Evolutionary conservation across 2,113 vertebrate species (phyloP).

Genomic region (Scalopus aquaticus): DNA sequence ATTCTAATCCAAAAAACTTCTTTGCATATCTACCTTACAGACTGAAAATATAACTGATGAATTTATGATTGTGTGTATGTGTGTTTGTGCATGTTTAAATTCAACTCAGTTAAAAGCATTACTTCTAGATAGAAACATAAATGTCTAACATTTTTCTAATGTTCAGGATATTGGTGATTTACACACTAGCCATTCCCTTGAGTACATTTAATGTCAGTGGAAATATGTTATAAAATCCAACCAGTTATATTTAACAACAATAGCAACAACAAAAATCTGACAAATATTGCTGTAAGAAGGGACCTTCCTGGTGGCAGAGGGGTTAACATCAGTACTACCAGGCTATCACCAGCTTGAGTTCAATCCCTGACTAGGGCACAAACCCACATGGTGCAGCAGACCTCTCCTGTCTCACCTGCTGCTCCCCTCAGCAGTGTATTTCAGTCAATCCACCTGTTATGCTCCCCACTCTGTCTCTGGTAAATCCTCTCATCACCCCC

Average conservation of each 20-base stretch:
- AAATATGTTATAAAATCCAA: neutral
- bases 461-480: too few species aligned
- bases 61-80: neutral
- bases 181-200: neutral
- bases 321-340: too few species aligned
- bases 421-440: too few species aligned
- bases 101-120: neutral
- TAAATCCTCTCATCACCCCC: too few species aligned
- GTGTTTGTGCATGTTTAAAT: neutral
- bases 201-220: constrained; percentile 56
- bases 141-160: neutral
- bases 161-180: constrained; percentile 13
- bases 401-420: too few species aligned
- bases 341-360: too few species aligned
- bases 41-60: constrained; percentile 67
- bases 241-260: constrained; percentile 48
- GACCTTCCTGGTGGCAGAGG: too few species aligned
- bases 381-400: too few species aligned
- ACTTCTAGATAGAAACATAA: constrained; percentile 35
- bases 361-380: too few species aligned
- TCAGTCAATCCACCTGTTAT: too few species aligned
- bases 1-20: constrained; percentile 51
- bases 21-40: neutral
- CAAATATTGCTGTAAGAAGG: constrained; percentile 46
- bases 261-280: constrained; percentile 47